Evolutionary conservation across 2,113 vertebrate genomes (phyloP).

Genomic region (Myocastor coypus): DNA sequence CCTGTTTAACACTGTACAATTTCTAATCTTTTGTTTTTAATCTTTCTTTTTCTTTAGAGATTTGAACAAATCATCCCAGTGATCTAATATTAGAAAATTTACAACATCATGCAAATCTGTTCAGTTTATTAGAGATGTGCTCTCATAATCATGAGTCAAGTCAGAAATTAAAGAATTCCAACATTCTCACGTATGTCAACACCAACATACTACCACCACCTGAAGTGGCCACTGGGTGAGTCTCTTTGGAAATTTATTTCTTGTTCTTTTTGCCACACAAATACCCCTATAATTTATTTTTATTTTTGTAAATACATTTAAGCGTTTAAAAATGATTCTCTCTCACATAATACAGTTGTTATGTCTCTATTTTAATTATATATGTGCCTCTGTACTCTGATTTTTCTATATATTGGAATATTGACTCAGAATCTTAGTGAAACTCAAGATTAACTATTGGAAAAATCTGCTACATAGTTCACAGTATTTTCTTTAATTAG

Average conservation of each 20-base stretch:
- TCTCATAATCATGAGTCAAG: not conserved
- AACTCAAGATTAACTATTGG: not conserved
- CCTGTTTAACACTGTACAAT: not conserved
- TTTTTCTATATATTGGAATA: not conserved
- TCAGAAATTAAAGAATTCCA: no score
- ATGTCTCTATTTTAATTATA: not conserved
- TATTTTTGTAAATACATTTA: not conserved
- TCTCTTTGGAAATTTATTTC: not conserved
- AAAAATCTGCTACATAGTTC: not conserved
- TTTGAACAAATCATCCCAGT: not conserved
- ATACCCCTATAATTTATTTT: not conserved
- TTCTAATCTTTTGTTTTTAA: not conserved
- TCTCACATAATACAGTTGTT: not conserved
- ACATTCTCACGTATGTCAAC: not conserved
- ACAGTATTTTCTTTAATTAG: not conserved
- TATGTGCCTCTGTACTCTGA: not conserved
- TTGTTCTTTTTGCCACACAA: not conserved
- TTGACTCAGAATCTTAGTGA: not conserved
- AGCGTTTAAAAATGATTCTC: not conserved
- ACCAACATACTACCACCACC: not conserved
- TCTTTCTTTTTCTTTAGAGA: no score
- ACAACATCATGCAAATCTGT: not conserved
- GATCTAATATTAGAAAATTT: slow-evolving; percentile 10
- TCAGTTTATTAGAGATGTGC: not conserved
- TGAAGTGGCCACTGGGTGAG: not conserved